Percentiles rank a stretch among this genome's conserved stretches.
These are phyloP conservation scores for Sarcophaga peregrina DNA, from an alignment of 1,140 invertebrate genomes.

Conservation along the genomic window DNA sequence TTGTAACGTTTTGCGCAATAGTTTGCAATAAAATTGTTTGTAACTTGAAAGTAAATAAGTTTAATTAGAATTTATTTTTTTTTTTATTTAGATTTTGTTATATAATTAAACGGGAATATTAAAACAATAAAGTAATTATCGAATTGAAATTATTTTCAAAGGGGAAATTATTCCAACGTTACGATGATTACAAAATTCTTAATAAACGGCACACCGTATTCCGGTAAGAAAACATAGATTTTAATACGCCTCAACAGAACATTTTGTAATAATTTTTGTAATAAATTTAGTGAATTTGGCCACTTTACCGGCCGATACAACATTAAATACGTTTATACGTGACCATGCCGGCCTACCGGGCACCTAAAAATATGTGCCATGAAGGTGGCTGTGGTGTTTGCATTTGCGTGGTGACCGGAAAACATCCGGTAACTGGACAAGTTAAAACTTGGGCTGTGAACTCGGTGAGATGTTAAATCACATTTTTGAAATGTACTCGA, in stretches of 20 bases:
- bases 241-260: not conserved
- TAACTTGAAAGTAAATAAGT: not conserved
- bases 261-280: not conserved
- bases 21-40: not conserved
- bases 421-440: constrained; percentile 68
- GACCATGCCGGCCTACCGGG: constrained; percentile 75
- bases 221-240: not conserved
- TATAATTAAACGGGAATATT: not conserved
- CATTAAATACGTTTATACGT: constrained; percentile 75
- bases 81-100: not conserved
- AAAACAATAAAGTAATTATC: not conserved
- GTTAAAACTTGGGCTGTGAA: constrained; percentile 75
- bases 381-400: constrained; percentile 86
- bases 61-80: not conserved
- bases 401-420: constrained; percentile 72
- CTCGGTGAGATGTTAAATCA: constrained; percentile 64
- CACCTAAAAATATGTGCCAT: constrained; percentile 79
- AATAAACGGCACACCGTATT: constrained; percentile 43
- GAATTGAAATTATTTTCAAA: not conserved
- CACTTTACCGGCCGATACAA: constrained; percentile 64
- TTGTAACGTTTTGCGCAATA: not conserved
- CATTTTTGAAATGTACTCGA: not conserved
- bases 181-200: constrained; percentile 31
- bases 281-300: constrained; percentile 31
- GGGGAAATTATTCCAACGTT: too few species aligned